Conservation (phyloP, 2,113 vertebrate species). For the Oxyura jamaicensis region DNA sequence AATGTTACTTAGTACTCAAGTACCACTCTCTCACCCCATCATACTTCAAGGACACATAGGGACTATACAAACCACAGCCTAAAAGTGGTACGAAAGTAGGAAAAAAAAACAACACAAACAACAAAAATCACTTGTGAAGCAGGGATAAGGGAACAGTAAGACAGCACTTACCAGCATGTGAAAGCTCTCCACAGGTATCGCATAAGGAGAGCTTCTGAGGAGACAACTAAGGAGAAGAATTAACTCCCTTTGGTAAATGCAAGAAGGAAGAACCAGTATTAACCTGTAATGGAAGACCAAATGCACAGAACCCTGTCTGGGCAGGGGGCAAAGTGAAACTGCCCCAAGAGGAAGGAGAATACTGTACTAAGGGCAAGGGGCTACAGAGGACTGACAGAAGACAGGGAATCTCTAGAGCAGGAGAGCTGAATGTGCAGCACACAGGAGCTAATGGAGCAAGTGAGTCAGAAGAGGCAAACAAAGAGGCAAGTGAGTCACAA, state of each 20-base stretch:
- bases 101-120: neutral
- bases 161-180: neutral
- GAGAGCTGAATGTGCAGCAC: neutral
- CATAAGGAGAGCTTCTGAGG: neutral
- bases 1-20: neutral
- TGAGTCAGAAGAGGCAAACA: neutral
- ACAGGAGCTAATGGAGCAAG: neutral
- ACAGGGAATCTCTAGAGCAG: neutral
- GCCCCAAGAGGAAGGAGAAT: neutral
- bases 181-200: neutral
- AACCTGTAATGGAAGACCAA: neutral
- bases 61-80: neutral
- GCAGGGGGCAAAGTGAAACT: neutral
- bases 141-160: neutral
- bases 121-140: neutral
- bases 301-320: rapidly evolving
- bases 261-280: neutral
- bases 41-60: neutral
- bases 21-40: neutral
- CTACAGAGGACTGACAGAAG: rapidly evolving
- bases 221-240: neutral
- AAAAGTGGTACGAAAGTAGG: neutral
- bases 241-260: rapidly evolving
- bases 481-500: neutral
- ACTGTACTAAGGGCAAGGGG: neutral